These are phyloP conservation scores for Epinotia demarniana DNA, from an alignment of 2,888 invertebrate genomes.

Conservation along the genomic window DNA sequence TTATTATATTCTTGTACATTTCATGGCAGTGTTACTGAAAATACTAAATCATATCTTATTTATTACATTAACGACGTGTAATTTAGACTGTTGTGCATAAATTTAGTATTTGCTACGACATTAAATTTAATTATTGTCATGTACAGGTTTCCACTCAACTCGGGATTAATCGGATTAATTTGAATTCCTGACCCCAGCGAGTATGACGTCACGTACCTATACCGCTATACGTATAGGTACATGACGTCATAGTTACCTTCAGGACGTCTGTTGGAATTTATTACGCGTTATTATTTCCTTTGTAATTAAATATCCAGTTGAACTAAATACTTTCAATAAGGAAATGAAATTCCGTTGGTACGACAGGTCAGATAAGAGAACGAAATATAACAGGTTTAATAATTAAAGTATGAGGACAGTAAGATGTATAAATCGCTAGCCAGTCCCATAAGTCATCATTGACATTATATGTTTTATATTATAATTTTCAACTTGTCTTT, in stretches of 20 bases:
- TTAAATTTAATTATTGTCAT: not conserved
- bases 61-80: too few species aligned
- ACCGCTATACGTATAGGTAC: not conserved
- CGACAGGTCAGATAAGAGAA: not conserved
- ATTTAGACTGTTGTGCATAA: not conserved
- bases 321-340: not conserved
- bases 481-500: not conserved
- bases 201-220: slow-evolving; percentile 23
- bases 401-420: not conserved
- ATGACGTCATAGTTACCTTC: slow-evolving; percentile 10
- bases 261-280: slow-evolving; percentile 10
- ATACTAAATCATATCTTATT: too few species aligned
- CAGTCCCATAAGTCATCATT: not conserved
- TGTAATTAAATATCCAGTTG: not conserved
- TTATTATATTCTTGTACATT: too few species aligned
- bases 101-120: not conserved
- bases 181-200: slow-evolving; percentile 14
- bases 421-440: too few species aligned
- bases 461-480: not conserved
- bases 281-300: slow-evolving; percentile 9
- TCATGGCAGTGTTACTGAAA: too few species aligned
- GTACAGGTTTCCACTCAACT: slow-evolving; percentile 6
- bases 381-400: not conserved
- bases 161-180: slow-evolving; percentile 5
- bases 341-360: not conserved